Evolutionary conservation across 2,888 invertebrate species (phyloP).

Genomic region (Eutolmus rufibarbis): DNA sequence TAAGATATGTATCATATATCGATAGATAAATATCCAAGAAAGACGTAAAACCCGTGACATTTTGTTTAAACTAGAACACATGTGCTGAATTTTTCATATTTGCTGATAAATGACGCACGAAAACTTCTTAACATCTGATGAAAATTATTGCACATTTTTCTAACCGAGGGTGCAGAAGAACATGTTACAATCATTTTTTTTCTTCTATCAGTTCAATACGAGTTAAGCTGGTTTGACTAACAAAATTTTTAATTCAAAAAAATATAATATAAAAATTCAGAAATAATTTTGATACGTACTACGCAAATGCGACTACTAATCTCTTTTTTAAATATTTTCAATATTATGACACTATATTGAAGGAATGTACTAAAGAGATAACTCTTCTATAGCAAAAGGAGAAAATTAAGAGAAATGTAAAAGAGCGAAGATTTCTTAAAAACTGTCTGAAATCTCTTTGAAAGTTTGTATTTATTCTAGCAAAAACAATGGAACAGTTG

Average conservation of each 20-base stretch:
- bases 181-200: background rate
- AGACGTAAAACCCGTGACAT: background rate
- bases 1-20: no score
- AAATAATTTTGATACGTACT: background rate
- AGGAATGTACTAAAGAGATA: no score
- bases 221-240: background rate
- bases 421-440: background rate
- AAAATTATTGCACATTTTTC: no score
- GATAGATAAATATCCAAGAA: background rate
- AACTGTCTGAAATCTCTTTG: background rate
- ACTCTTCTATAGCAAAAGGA: background rate
- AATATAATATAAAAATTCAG: no score
- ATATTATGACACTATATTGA: no score
- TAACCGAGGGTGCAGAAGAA: background rate
- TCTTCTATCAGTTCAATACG: background rate
- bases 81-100: background rate
- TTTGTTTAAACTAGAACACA: background rate
- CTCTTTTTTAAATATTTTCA: background rate
- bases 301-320: background rate
- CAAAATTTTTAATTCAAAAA: no score
- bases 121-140: background rate
- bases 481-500: background rate
- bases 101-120: background rate
- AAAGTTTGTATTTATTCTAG: background rate
- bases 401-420: background rate